These are phyloP conservation scores for Spodoptera exigua DNA, from an alignment of 2,888 invertebrate species.

Conservation along the genomic window DNA sequence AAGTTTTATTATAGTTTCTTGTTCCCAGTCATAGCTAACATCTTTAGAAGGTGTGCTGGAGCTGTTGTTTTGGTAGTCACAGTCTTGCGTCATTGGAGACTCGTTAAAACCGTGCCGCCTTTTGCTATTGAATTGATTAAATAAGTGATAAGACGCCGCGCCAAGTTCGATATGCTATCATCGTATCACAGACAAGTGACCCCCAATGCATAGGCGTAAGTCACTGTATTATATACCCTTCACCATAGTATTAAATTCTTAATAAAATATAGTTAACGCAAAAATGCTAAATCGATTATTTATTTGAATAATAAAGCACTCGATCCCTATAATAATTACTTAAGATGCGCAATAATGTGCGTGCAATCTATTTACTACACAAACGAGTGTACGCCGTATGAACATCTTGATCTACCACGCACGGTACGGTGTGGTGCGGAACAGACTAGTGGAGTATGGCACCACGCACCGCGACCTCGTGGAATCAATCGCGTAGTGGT, in stretches of 20 bases:
- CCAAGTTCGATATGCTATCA: conserved; percentile 28
- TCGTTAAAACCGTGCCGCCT: conserved; percentile 54
- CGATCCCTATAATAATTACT: conserved; percentile 9
- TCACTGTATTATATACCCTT: conserved; percentile 10
- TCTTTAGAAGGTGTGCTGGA: too few species aligned
- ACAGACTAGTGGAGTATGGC: neutral
- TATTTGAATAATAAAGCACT: conserved; percentile 3
- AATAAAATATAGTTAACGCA: too few species aligned
- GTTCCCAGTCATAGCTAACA: too few species aligned
- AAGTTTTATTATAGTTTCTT: too few species aligned
- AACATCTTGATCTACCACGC: too few species aligned
- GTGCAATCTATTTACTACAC: too few species aligned
- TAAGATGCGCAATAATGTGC: too few species aligned
- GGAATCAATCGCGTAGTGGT: too few species aligned
- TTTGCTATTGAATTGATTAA: conserved; percentile 56
- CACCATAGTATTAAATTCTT: neutral
- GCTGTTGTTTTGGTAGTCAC: conserved; percentile 14
- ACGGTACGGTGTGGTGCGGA: neutral
- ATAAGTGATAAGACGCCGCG: conserved; percentile 41
- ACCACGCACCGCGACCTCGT: neutral
- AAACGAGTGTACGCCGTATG: neutral
- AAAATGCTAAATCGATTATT: neutral
- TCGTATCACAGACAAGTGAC: conserved; percentile 35
- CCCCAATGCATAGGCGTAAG: conserved; percentile 25
- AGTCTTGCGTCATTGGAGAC: conserved; percentile 44